phyloP scores from a whole-genome alignment of 1,140 invertebrate genomes.

The Drosophila nannoptera region DNA sequence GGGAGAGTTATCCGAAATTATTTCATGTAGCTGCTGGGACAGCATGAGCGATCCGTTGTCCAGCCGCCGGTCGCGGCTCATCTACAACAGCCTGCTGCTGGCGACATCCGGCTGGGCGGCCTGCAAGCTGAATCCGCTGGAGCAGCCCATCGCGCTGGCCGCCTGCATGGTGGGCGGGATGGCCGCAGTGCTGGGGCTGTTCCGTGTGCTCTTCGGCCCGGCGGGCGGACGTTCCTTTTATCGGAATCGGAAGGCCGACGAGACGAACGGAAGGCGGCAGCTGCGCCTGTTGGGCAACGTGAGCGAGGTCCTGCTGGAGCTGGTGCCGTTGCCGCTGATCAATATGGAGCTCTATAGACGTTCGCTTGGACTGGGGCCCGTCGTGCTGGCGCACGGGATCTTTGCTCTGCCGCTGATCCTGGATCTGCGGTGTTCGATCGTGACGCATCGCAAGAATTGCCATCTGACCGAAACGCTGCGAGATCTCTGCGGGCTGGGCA shows the following conservation, averaged over 20 bases:
- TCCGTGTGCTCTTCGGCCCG: slow-evolving; percentile 32
- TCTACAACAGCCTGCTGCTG: slow-evolving; percentile 58
- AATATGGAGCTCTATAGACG: slow-evolving; percentile 64
- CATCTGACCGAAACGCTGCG: slow-evolving; percentile 43
- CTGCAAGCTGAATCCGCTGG: slow-evolving; percentile 18
- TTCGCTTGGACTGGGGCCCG: slow-evolving; percentile 31
- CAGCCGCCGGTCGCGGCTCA: slow-evolving; percentile 38
- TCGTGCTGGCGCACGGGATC: slow-evolving; percentile 52
- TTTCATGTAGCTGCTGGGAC: slow-evolving; percentile 2
- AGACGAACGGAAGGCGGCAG: slow-evolving; percentile 9
- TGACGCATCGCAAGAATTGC: slow-evolving; percentile 34
- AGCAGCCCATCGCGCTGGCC: slow-evolving; percentile 51
- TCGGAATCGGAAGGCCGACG: background rate
- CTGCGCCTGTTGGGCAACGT: slow-evolving; percentile 35
- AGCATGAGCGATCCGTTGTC: slow-evolving; percentile 59
- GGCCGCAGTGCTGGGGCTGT: slow-evolving; percentile 51
- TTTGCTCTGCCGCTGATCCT: slow-evolving; percentile 54
- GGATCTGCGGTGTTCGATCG: slow-evolving; percentile 49
- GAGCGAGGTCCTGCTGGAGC: slow-evolving; percentile 43
- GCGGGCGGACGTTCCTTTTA: background rate
- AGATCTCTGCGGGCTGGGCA: slow-evolving; percentile 58
- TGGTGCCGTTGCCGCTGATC: slow-evolving; percentile 55
- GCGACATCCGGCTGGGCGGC: slow-evolving; percentile 34
- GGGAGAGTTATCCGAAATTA: slow-evolving; percentile 28
- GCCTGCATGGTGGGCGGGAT: slow-evolving; percentile 59